phyloP scores from a whole-genome alignment of 2,797 vertebrate genomes.

The Chrysolophus pictus region DNA sequence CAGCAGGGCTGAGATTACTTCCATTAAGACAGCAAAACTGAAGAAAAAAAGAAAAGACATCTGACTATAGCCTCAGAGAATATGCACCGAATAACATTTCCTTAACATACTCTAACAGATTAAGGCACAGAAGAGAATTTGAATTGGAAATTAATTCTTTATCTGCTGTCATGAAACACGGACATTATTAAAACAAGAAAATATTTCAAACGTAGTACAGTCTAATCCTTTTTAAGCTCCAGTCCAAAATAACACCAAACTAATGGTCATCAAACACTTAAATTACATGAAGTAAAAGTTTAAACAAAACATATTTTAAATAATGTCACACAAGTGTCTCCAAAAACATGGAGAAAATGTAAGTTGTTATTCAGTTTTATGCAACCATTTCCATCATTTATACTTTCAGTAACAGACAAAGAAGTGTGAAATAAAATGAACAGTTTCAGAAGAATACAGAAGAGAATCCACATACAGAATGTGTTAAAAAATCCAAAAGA shows the following conservation, averaged over 20 bases:
- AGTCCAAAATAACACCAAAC: constrained; percentile 10
- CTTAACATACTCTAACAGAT: constrained; percentile 71
- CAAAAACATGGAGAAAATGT: neutral
- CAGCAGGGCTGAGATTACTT: constrained; percentile 60
- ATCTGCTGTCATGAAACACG: constrained; percentile 68
- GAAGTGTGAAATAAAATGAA: neutral
- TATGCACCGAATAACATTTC: constrained; percentile 61
- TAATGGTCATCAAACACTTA: neutral
- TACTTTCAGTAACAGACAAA: neutral
- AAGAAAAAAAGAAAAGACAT: constrained; percentile 25
- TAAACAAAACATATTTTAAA: constrained; percentile 7
- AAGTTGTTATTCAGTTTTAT: neutral
- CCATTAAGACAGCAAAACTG: constrained; percentile 64
- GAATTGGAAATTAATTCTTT: constrained; percentile 71
- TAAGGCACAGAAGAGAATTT: constrained; percentile 63
- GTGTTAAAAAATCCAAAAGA: neutral
- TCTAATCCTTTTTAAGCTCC: constrained; percentile 26
- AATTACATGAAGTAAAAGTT: neutral
- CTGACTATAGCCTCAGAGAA: constrained; percentile 71
- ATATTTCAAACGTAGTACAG: constrained; percentile 39
- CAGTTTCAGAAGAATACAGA: neutral
- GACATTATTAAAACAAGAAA: constrained; percentile 66
- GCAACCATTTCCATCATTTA: neutral
- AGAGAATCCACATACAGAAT: neutral
- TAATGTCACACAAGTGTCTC: neutral